phyloP scores from a whole-genome alignment of 30 jellyfish, hydroid and myxozoan species.

The Cassiopea xamachana region DNA sequence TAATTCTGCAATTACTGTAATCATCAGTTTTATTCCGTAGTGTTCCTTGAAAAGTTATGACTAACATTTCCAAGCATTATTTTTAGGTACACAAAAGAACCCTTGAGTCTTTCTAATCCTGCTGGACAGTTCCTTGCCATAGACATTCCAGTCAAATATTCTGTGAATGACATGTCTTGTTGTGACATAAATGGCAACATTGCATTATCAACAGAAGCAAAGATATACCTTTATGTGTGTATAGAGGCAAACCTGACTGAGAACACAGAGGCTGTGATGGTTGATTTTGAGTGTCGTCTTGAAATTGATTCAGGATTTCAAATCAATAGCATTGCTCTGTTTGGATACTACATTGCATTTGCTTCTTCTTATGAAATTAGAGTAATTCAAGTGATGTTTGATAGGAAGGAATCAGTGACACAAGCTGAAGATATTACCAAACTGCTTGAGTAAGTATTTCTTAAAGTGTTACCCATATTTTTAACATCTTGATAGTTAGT shows the following conservation, averaged over 20 bases:
- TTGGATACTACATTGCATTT: conserved; percentile 61
- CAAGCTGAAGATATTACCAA: conserved; percentile 92
- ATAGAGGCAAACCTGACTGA: conserved; percentile 7
- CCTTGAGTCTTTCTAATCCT: conserved; percentile 18
- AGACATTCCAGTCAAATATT: conserved; percentile 71
- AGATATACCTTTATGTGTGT: conserved; percentile 63
- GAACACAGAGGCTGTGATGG: conserved; percentile 11
- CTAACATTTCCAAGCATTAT: neutral
- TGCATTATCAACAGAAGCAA: conserved; percentile 86
- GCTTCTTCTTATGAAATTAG: conserved; percentile 84
- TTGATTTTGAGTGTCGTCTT: conserved; percentile 77
- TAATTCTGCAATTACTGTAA: no score
- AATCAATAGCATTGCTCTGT: conserved; percentile 62
- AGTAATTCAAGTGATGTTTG: conserved; percentile 65
- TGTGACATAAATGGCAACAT: conserved; percentile 79
- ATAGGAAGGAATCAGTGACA: conserved; percentile 59
- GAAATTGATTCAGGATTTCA: conserved; percentile 78
- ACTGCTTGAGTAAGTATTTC: conserved; percentile 72
- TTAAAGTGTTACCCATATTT: neutral
- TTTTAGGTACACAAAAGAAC: conserved; percentile 60
- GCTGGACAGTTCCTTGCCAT: conserved; percentile 69
- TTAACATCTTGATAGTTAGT: neutral
- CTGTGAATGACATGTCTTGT: conserved; percentile 82
- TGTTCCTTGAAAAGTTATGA: no score
- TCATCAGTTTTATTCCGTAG: no score